A percentile compares a stretch with the other conserved stretches of the same genome.
Conservation (phyloP, 2,888 invertebrate species). For the Geophilus truncorum region DNA sequence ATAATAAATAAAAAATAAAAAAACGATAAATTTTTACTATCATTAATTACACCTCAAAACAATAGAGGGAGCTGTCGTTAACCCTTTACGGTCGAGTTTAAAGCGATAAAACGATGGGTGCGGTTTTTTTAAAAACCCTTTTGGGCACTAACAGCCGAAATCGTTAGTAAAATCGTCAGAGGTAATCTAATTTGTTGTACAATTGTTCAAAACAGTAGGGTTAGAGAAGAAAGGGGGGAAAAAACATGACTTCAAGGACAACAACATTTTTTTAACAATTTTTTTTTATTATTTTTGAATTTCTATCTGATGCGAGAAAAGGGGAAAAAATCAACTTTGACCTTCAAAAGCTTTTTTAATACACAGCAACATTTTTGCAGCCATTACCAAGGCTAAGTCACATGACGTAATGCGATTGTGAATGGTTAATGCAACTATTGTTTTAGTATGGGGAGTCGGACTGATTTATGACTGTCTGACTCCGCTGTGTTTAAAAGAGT, state of each 20-base stretch:
- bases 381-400: not conserved
- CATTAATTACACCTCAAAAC: not conserved
- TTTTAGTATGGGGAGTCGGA: too few species aligned
- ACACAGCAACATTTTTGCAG: not conserved
- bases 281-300: not conserved
- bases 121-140: not conserved
- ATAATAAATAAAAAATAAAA: too few species aligned
- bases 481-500: too few species aligned
- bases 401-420: not conserved
- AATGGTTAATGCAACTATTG: too few species aligned
- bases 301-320: not conserved
- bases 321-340: not conserved
- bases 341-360: not conserved
- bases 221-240: not conserved
- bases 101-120: not conserved
- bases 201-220: not conserved
- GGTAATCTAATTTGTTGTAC: not conserved
- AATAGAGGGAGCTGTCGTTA: not conserved
- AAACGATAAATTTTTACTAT: not conserved
- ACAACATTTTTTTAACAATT: not conserved
- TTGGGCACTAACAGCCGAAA: too few species aligned
- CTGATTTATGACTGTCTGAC: too few species aligned
- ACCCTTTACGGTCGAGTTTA: not conserved
- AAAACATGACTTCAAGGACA: not conserved
- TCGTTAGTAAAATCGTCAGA: too few species aligned